Conservation (phyloP, 2,113 vertebrate genomes). For the Vireo altiloquus region DNA sequence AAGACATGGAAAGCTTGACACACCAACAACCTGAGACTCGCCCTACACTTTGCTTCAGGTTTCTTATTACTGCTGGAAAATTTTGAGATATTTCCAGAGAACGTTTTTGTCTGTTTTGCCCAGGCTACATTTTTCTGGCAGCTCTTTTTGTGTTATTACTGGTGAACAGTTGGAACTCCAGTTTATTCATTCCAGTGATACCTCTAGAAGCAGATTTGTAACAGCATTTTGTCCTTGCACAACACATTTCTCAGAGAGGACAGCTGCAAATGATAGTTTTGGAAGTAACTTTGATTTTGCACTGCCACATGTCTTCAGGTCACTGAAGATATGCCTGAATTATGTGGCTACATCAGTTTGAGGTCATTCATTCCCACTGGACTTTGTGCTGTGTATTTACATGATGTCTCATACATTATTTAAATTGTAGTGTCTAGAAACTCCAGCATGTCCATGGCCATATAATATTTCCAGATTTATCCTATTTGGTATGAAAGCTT, state of each 20-base stretch:
- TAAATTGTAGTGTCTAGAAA: not conserved
- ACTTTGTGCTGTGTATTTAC: not conserved
- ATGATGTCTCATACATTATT: not conserved
- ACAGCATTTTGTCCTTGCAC: not conserved
- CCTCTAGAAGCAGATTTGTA: not conserved
- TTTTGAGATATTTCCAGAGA: not conserved
- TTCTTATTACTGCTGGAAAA: not conserved
- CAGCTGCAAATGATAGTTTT: not conserved
- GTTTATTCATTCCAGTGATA: not conserved
- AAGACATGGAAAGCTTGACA: not conserved
- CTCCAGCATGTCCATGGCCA: not conserved
- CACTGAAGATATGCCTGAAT: not conserved
- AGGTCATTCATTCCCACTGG: not conserved
- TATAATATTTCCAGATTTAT: not conserved
- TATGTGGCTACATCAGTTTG: not conserved
- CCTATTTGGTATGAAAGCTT: not conserved
- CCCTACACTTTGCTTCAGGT: not conserved
- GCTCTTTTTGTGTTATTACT: not conserved
- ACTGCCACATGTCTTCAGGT: not conserved
- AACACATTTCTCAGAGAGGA: not conserved
- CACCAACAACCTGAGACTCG: accelerated
- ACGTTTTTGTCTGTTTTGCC: not conserved
- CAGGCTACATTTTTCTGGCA: not conserved
- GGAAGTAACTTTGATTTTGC: not conserved
- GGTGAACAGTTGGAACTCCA: not conserved